Base-by-base conservation (phyloP, 2,888 invertebrate genomes). In the Vanessa cardui region DNA sequence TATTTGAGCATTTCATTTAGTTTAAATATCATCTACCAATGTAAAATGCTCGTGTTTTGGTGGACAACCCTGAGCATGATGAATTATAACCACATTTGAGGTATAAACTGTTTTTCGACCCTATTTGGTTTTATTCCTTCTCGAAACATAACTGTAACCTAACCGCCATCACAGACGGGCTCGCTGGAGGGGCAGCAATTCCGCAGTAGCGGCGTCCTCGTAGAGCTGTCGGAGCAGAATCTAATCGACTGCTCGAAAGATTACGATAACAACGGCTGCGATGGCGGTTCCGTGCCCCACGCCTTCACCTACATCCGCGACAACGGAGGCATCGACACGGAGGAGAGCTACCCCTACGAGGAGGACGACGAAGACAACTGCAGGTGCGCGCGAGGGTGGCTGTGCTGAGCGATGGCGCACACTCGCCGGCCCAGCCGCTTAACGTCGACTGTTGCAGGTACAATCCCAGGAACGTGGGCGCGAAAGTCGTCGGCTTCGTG, bases 171-270 rank as follows among this genome's bases (percentile, higher is more conserved):
- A 4, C 83, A 97, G 95, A 98, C 98, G 63, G 99, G 98, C 20
- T 91, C 98, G 0, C 88, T 98, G n/a, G 98, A 98, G 91, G 98
- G 96, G 0, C 98, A 98, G 87, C 96, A 98, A 87, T 98, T 95
- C 94, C 95, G 97, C 74, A 95, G 96, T 88, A 93, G 94, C 16
- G 96, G 96, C 12, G 93, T 93, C 74, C 92, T 98, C 64, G 94
- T 97, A 39, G 97, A 97, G 1, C 94, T 98, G 16, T 98, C 97
- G 74, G 98, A 98, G 90, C 98, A 98, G 92, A 98, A 98, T 89
- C 93, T 98, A 73, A 94, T 98, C 66, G 98, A 98, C 90, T 98
- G 98, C 84, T 97, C 98, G 2, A 79, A 86, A 2, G 93, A 94
- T 73, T 98, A 96, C 83, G 98, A 97, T 52, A 98, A 98, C 91